Conservation (phyloP, 2,797 vertebrate species). For the Acanthornis magna region DNA sequence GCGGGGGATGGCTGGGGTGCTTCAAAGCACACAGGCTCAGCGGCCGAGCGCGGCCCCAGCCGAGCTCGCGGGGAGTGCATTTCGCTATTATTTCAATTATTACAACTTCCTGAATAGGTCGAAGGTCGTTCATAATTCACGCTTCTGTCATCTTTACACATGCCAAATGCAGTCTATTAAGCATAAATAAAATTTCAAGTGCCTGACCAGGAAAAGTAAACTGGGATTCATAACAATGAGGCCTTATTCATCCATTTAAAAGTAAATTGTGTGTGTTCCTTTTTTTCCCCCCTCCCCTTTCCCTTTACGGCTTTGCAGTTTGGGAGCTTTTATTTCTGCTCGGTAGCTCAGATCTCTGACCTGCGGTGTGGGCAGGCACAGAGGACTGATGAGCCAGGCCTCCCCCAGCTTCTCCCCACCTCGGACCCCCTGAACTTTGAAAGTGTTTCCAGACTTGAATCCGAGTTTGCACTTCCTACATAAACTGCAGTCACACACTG, state of each 20-base stretch:
- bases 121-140: slow-evolving; percentile 82
- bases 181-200: slow-evolving; percentile 81
- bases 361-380: slow-evolving; percentile 25
- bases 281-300: not conserved
- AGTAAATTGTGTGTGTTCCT: slow-evolving; percentile 60
- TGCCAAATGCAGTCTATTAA: slow-evolving; percentile 79
- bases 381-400: slow-evolving; percentile 20
- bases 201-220: slow-evolving; percentile 78
- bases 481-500: slow-evolving; percentile 55
- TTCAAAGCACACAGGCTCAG: slow-evolving; percentile 51
- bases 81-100: slow-evolving; percentile 81
- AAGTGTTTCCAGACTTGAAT: slow-evolving; percentile 64
- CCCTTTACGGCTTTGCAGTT: slow-evolving; percentile 25
- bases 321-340: slow-evolving; percentile 49
- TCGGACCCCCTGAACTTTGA: slow-evolving; percentile 47
- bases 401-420: slow-evolving; percentile 2
- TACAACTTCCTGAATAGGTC: slow-evolving; percentile 81
- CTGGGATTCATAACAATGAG: slow-evolving; percentile 75
- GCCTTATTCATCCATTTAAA: slow-evolving; percentile 72
- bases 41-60: slow-evolving; percentile 34
- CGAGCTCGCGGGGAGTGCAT: slow-evolving; percentile 62
- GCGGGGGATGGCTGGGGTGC: not conserved
- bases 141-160: slow-evolving; percentile 79
- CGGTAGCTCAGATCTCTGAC: slow-evolving; percentile 41
- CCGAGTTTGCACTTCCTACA: slow-evolving; percentile 57